phyloP scores from a whole-genome alignment of 2,797 vertebrate genomes.

The Coracias cyanogaster region DNA sequence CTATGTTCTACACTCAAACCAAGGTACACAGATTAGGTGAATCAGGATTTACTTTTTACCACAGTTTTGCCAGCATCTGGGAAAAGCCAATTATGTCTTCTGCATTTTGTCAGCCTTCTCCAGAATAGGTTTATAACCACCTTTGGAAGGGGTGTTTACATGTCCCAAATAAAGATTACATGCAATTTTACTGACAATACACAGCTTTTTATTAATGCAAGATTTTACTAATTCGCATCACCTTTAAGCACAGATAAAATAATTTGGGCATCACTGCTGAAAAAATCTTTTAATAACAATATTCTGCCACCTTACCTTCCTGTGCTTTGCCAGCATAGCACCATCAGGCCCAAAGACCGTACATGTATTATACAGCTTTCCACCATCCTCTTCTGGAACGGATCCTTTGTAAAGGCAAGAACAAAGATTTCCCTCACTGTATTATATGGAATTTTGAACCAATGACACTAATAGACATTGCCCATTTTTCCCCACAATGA shows the following conservation, averaged over 20 bases:
- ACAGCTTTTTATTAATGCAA: not conserved
- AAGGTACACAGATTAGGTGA: not conserved
- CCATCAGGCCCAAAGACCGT: conserved; percentile 93
- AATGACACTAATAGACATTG: not conserved
- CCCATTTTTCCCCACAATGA: not conserved
- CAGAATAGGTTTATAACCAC: not conserved
- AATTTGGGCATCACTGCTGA: not conserved
- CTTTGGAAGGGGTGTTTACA: not conserved
- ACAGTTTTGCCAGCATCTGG: not conserved
- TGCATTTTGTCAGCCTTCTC: not conserved
- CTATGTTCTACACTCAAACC: not conserved
- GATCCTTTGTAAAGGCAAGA: conserved; percentile 84
- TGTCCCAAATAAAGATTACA: not conserved
- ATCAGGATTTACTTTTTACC: not conserved
- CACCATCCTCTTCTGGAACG: conserved; percentile 92
- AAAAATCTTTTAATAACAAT: not conserved
- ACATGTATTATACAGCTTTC: conserved; percentile 93
- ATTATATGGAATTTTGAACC: not conserved
- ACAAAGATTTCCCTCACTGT: not conserved
- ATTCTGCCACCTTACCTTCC: conserved; percentile 84
- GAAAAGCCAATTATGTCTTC: not conserved
- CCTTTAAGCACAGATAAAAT: not conserved
- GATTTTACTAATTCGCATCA: not conserved
- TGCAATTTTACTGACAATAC: not conserved
- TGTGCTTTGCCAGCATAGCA: conserved; percentile 88